Evolutionary conservation across 2,113 vertebrate species (phyloP).

Genomic region (Lophotis ruficrista): DNA sequence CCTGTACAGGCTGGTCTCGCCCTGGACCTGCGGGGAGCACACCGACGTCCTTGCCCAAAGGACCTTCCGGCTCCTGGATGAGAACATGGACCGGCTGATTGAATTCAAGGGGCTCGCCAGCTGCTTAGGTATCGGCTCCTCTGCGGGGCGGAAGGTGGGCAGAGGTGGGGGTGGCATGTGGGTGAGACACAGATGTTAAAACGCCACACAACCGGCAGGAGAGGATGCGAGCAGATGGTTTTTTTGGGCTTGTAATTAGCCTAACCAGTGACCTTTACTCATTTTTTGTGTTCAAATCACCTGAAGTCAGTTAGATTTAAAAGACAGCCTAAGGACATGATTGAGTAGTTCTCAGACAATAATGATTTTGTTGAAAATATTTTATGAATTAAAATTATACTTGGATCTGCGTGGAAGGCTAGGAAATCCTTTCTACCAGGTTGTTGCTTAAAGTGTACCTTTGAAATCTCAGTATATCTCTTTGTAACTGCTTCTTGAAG

Average conservation of each 20-base stretch:
- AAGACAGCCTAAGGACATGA: neutral
- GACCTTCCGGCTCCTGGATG: conserved; percentile 89
- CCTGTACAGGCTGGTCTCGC: conserved; percentile 84
- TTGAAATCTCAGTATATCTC: neutral
- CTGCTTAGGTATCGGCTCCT: conserved; percentile 81
- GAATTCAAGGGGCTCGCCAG: conserved; percentile 85
- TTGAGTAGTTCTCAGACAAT: neutral
- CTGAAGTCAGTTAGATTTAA: neutral
- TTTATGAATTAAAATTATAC: neutral
- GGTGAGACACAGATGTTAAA: neutral
- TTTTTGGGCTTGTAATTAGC: neutral
- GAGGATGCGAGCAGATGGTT: neutral
- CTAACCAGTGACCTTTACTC: neutral
- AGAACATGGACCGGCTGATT: conserved; percentile 80
- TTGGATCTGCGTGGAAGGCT: neutral
- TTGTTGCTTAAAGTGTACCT: neutral
- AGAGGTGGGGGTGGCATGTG: rapidly evolving
- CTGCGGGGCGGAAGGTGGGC: neutral
- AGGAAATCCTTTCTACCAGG: neutral
- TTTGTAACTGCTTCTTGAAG: neutral
- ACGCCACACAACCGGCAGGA: neutral
- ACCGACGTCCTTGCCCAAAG: conserved; percentile 82
- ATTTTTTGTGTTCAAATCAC: neutral
- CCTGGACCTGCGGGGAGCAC: conserved; percentile 86
- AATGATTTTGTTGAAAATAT: neutral